Percentiles rank a stretch among this genome's conserved stretches.
phyloP scores from a whole-genome alignment of 2,113 vertebrate genomes.

The Sakesphorus luctuosus region DNA sequence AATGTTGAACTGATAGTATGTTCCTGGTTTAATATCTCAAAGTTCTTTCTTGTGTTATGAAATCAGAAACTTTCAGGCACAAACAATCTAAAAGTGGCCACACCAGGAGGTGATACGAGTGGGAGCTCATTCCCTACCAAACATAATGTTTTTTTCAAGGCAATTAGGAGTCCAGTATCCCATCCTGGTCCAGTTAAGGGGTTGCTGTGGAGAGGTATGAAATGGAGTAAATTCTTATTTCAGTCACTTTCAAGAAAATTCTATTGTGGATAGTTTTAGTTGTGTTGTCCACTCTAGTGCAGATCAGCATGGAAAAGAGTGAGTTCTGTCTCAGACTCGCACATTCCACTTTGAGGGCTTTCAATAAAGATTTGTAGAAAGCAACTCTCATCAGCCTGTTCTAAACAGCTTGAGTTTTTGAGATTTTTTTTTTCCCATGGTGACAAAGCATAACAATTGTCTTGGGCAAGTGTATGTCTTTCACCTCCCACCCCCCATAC shows the following conservation, averaged over 20 bases:
- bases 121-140: neutral
- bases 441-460: neutral
- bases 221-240: neutral
- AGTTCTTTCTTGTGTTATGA: neutral
- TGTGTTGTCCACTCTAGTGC: accelerated
- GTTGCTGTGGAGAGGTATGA: neutral
- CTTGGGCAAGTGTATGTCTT: neutral
- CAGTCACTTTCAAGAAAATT: neutral
- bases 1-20: neutral
- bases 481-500: neutral
- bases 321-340: neutral
- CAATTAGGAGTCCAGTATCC: neutral
- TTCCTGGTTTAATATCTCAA: neutral
- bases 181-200: neutral
- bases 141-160: neutral
- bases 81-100: neutral
- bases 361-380: neutral
- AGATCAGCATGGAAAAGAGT: neutral
- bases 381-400: neutral
- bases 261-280: neutral
- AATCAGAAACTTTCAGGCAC: neutral
- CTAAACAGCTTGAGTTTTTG: neutral
- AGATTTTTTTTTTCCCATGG: neutral
- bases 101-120: accelerated
- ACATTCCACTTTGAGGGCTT: neutral